Conservation (phyloP, 1,140 invertebrate species). For the Dryas iulia region DNA sequence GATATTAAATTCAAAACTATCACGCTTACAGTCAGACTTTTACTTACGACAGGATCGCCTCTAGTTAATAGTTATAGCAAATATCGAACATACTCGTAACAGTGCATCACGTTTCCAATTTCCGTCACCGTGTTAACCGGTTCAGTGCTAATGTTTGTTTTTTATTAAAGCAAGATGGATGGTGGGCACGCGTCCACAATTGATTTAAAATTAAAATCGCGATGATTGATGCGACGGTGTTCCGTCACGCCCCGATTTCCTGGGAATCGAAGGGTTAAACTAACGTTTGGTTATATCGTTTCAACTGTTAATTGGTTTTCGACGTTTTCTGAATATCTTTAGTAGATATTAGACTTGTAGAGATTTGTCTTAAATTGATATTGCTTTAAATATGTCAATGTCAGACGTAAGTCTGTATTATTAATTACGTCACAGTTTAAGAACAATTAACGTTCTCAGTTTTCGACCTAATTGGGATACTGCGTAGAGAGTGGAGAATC, state of each 20-base stretch:
- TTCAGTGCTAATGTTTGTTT: conserved; percentile 34
- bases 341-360: too few species aligned
- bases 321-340: neutral
- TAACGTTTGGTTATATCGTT: conserved; percentile 24
- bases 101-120: conserved; percentile 24
- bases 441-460: too few species aligned
- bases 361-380: too few species aligned
- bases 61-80: neutral
- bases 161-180: conserved; percentile 76
- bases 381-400: too few species aligned
- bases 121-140: conserved; percentile 25
- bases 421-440: too few species aligned
- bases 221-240: conserved; percentile 64
- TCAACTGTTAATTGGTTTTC: conserved; percentile 11
- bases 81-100: neutral
- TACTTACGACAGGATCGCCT: too few species aligned
- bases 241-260: conserved; percentile 58
- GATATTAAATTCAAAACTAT: too few species aligned
- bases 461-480: too few species aligned
- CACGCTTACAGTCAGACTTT: too few species aligned
- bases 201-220: conserved; percentile 76
- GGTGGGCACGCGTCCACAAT: conserved; percentile 62
- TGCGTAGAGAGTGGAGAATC: too few species aligned
- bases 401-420: too few species aligned
- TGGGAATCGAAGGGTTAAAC: conserved; percentile 58